phyloP scores from a whole-genome alignment of 2,797 vertebrate species.

The Schizopygopsis pylzovi region DNA sequence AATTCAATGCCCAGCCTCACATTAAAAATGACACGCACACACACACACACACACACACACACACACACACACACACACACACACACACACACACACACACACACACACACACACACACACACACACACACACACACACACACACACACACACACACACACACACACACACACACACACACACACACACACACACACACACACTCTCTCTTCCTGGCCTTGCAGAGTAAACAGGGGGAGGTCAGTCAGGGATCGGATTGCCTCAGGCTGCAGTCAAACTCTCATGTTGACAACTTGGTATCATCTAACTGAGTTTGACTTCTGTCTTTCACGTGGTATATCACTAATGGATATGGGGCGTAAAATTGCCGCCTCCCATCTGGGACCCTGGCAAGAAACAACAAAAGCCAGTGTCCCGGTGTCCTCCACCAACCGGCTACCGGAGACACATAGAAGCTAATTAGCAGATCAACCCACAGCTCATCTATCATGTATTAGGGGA shows the following conservation, averaged over 20 bases:
- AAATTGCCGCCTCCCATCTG: slow-evolving; percentile 48
- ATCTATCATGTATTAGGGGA: slow-evolving; percentile 50
- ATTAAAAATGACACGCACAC: slow-evolving; percentile 38
- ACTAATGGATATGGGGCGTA: slow-evolving; percentile 49
- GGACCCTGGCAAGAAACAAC: slow-evolving; percentile 39
- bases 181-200: too few relatives aligned
- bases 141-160: slow-evolving; percentile 21
- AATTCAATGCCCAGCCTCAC: slow-evolving; percentile 34
- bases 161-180: slow-evolving; percentile 16
- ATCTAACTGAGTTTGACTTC: slow-evolving; percentile 62
- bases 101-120: slow-evolving; percentile 30
- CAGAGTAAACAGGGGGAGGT: slow-evolving; percentile 52
- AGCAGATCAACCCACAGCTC: slow-evolving; percentile 52
- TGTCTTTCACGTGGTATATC: slow-evolving; percentile 47
- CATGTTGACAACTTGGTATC: slow-evolving; percentile 46
- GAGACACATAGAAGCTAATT: slow-evolving; percentile 47
- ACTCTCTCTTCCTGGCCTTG: slow-evolving; percentile 23
- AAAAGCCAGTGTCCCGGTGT: slow-evolving; percentile 35
- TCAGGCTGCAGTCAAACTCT: slow-evolving; percentile 40
- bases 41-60: slow-evolving; percentile 5
- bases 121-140: slow-evolving; percentile 27
- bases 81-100: slow-evolving; percentile 21
- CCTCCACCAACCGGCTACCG: slow-evolving; percentile 15
- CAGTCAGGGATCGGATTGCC: slow-evolving; percentile 43
- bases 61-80: slow-evolving; percentile 6